Evolutionary conservation across 2,113 vertebrate species (phyloP).

Genomic region (Alexandromys fortis): DNA sequence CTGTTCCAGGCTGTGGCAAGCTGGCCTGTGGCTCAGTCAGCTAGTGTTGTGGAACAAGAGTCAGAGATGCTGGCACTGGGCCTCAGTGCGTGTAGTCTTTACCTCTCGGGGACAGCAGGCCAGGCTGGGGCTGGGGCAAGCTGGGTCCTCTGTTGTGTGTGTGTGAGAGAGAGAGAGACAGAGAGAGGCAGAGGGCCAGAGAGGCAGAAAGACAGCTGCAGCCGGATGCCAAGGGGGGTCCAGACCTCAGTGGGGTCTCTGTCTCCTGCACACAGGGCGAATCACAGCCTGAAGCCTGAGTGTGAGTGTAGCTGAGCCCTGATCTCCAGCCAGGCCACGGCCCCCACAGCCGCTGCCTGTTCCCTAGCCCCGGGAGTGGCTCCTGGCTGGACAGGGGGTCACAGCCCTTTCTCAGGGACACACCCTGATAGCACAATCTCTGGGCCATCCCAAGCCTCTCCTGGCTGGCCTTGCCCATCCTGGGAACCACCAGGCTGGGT

Average conservation of each 20-base stretch:
- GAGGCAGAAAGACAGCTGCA: background rate
- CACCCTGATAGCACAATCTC: slow-evolving; percentile 82
- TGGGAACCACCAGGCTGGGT: background rate
- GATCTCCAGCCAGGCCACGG: background rate
- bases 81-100: rapidly evolving
- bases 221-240: background rate
- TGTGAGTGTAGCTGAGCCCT: background rate
- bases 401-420: slow-evolving; percentile 79
- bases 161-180: background rate
- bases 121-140: background rate
- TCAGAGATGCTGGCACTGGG: background rate
- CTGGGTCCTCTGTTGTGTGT: rapidly evolving
- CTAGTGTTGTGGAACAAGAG: background rate
- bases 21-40: background rate
- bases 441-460: slow-evolving; percentile 38
- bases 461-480: background rate
- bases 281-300: rapidly evolving
- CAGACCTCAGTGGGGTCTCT: background rate
- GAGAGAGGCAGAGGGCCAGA: background rate
- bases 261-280: background rate
- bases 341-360: background rate
- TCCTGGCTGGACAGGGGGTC: slow-evolving; percentile 60
- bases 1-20: background rate
- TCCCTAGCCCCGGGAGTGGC: background rate
- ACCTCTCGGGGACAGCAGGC: background rate